Conservation (phyloP, 1,140 invertebrate species). For the Akabosia matsudoensis region DNA sequence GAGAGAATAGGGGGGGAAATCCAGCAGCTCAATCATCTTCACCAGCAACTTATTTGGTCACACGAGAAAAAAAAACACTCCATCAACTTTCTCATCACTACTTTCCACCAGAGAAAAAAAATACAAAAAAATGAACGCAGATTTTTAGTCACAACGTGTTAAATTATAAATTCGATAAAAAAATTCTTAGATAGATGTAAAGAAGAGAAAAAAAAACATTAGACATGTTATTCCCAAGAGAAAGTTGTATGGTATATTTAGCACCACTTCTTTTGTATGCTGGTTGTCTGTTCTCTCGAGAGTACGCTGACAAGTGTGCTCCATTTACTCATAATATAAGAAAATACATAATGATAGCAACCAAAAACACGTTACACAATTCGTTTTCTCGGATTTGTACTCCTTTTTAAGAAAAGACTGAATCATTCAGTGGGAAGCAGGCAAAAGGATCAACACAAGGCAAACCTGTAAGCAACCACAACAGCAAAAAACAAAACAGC, state of each 20-base stretch:
- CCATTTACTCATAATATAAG: background rate
- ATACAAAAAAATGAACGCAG: too few relatives aligned
- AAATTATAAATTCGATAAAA: background rate
- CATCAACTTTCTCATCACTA: too few relatives aligned
- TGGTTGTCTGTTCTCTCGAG: background rate
- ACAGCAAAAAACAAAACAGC: background rate
- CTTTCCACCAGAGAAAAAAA: too few relatives aligned
- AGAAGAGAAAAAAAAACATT: too few relatives aligned
- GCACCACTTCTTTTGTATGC: background rate
- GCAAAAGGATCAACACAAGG: background rate
- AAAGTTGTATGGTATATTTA: too few relatives aligned
- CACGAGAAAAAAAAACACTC: too few relatives aligned
- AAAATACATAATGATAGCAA: background rate
- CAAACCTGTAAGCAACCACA: background rate
- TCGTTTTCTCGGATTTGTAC: background rate
- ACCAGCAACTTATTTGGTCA: background rate
- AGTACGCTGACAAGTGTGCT: background rate
- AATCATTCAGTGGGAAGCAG: conserved; percentile 17
- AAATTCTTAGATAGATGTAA: too few relatives aligned
- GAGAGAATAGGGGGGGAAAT: background rate
- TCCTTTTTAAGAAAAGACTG: conserved; percentile 25
- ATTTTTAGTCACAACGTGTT: conserved; percentile 18
- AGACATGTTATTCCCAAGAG: too few relatives aligned
- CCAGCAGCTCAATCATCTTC: background rate
- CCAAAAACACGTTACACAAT: background rate